Evolutionary conservation across 2,888 invertebrate species (phyloP).

Genomic region (Lamproptera curius): DNA sequence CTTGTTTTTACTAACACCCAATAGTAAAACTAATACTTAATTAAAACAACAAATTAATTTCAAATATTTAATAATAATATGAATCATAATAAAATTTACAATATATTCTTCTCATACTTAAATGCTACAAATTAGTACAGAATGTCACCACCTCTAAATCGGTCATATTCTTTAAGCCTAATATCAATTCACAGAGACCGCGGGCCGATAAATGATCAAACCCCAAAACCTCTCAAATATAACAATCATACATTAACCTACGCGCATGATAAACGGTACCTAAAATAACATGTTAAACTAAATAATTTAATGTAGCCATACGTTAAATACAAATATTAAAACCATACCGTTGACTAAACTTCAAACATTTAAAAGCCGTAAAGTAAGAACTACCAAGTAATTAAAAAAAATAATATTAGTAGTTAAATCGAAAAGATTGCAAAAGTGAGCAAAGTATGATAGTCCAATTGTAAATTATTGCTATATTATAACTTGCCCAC

Average conservation of each 20-base stretch:
- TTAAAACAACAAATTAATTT: slow-evolving; percentile 23
- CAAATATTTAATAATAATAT: slow-evolving; percentile 44
- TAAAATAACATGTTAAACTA: not conserved
- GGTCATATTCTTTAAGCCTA: slow-evolving; percentile 30
- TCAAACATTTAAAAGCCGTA: too few relatives aligned
- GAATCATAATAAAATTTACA: slow-evolving; percentile 51
- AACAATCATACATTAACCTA: slow-evolving; percentile 10
- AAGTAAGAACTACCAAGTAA: too few relatives aligned
- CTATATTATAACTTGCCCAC: too few relatives aligned
- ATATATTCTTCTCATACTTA: slow-evolving; percentile 36
- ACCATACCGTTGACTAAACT: too few relatives aligned
- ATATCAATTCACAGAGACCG: slow-evolving; percentile 35
- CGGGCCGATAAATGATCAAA: not conserved
- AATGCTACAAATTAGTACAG: slow-evolving; percentile 24
- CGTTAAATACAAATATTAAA: too few relatives aligned
- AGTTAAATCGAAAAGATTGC: too few relatives aligned
- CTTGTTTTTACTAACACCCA: not conserved
- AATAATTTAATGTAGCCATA: too few relatives aligned
- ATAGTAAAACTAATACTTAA: not conserved
- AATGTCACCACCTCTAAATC: slow-evolving; percentile 6
- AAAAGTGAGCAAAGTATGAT: too few relatives aligned
- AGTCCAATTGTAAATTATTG: too few relatives aligned
- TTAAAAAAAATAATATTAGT: too few relatives aligned
- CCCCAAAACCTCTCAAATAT: not conserved
- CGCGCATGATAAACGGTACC: not conserved